Base-by-base conservation (phyloP, 2,888 invertebrate genomes). In the Drosophila antonietae region DNA sequence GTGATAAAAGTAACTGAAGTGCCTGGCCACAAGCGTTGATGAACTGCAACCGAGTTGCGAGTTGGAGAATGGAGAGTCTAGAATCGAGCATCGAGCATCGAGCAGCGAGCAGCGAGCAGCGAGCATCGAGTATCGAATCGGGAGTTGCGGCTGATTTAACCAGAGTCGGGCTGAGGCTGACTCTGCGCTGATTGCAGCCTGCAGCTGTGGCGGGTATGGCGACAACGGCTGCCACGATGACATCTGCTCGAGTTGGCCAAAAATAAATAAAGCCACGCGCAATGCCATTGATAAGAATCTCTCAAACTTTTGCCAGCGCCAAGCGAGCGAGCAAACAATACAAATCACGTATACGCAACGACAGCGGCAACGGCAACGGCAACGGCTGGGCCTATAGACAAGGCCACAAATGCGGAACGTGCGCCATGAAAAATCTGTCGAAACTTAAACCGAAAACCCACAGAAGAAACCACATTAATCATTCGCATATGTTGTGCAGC, bases 1-100 rank as follows among this genome's bases (percentile, higher is more conserved):
- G 71, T 81, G 86, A 86, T 86, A 86, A 89, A 86, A 88, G 79
- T 83, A 78, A 72, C 78, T 78, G 59, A 83, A 83, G 76, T 83
- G 73, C 61, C 46, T 68, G 47, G 68, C 66, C 66, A 35, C 76
- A 59, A 64, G 64, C 80, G 70, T 68, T 79, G 78, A 79, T 79
- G 79, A 78, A 78, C 66, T 71, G 68, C 69, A 68, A 41, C 63
- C 37, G 39, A 68, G 52, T 35, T 23, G 46, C 44, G 14, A 46
- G 41, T 52, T 35, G 23, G 51, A 51, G 15, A 4, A 8, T 47
- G n/a, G 23, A 18, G 20, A 28, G 28, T 28, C 28, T 28, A 28
- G 28, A 28, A 28, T 28, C 23, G 23, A 2, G 2, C 15, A 20
- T 6, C 9, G 31, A 49, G 1, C n/a, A 49, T 1, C 18, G 12